These are phyloP conservation scores for Aphidoletes aphidimyza DNA, from an alignment of 2,888 invertebrate species.

Conservation along the genomic window DNA sequence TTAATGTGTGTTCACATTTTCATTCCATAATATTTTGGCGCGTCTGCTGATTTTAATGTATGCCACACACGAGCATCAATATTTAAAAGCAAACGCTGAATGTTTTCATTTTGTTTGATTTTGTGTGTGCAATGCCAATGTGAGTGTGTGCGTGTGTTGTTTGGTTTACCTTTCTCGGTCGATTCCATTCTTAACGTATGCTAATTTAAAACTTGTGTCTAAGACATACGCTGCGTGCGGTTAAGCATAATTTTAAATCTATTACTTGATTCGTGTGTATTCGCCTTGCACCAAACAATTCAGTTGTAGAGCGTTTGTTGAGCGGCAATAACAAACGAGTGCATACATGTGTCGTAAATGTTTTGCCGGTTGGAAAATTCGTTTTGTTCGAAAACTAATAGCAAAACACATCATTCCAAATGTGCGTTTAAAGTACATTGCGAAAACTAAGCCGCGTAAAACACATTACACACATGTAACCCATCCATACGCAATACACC, in stretches of 20 bases:
- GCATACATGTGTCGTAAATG: background rate
- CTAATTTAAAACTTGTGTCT: constrained; percentile 18
- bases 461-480: background rate
- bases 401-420: constrained; percentile 34
- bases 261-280: too few species aligned
- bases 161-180: constrained; percentile 10
- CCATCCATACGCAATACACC: background rate
- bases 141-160: background rate
- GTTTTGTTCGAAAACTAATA: constrained; percentile 3
- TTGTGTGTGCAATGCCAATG: too few species aligned
- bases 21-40: constrained; percentile 3
- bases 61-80: constrained; percentile 30
- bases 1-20: too few species aligned
- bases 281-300: too few species aligned
- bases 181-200: constrained; percentile 2
- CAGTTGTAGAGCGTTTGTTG: too few species aligned
- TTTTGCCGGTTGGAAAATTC: too few species aligned
- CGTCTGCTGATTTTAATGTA: constrained; percentile 32
- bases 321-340: background rate
- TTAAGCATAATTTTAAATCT: constrained; percentile 16
- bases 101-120: constrained; percentile 32
- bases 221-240: constrained; percentile 35
- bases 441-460: constrained; percentile 10
- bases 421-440: background rate
- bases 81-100: background rate